These are phyloP conservation scores for Ricordea florida DNA, from an alignment of 92 coral and sea anemone genomes.

Conservation along the genomic window DNA sequence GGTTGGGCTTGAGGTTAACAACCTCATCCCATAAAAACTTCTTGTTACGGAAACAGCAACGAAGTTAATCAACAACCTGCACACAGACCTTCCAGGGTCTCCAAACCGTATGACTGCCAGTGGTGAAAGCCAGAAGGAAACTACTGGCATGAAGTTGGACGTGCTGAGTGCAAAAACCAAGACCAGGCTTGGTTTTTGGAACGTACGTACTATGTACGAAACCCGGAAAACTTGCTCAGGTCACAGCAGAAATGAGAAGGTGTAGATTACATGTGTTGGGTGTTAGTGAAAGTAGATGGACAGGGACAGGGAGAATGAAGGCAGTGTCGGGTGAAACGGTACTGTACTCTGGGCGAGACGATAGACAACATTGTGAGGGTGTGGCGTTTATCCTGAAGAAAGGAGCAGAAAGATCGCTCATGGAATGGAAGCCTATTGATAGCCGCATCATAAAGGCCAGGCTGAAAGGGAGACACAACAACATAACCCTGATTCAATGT, in stretches of 20 bases:
- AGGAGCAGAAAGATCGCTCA: conserved; percentile 1
- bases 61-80: neutral
- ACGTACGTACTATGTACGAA: conserved; percentile 22
- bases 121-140: neutral
- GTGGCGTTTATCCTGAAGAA: conserved; percentile 22
- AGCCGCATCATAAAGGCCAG: conserved; percentile 13
- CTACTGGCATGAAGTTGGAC: neutral
- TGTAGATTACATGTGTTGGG: conserved; percentile 26
- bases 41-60: conserved; percentile 17
- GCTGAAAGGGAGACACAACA: conserved; percentile 14
- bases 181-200: conserved; percentile 23
- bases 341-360: conserved; percentile 12
- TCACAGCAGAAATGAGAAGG: conserved; percentile 23
- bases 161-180: conserved; percentile 16
- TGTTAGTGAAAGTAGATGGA: conserved; percentile 48
- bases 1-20: conserved; percentile 12
- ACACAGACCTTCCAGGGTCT: too few species aligned
- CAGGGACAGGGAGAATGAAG: conserved; percentile 15
- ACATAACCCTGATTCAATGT: conserved; percentile 1
- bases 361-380: conserved; percentile 8
- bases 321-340: conserved; percentile 12
- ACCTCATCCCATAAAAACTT: conserved; percentile 6
- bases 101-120: neutral
- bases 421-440: conserved; percentile 47
- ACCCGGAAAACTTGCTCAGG: conserved; percentile 21